These are phyloP conservation scores for Ephialtes manifestator DNA, from an alignment of 2,888 invertebrate genomes.

Conservation along the genomic window DNA sequence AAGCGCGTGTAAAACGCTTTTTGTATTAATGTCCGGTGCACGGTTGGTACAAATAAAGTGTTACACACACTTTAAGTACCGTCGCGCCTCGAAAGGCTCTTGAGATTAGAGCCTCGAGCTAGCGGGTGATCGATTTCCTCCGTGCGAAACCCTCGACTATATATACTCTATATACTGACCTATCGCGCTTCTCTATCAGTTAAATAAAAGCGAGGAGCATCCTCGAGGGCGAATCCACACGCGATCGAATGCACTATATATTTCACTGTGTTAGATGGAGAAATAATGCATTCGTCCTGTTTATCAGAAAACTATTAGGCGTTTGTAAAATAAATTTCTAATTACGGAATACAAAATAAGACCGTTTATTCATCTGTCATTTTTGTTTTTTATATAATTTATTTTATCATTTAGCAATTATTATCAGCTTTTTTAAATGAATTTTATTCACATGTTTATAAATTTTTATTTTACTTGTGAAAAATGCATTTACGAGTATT, in stretches of 20 bases:
- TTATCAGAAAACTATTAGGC: background rate
- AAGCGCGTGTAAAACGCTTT: slow-evolving; percentile 8
- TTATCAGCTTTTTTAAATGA: too few relatives aligned
- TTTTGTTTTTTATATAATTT: too few relatives aligned
- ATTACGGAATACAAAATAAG: too few relatives aligned
- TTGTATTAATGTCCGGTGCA: slow-evolving; percentile 50
- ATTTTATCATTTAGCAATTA: too few relatives aligned
- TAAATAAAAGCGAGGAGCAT: slow-evolving; percentile 55
- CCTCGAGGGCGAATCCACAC: slow-evolving; percentile 44
- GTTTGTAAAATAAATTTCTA: background rate
- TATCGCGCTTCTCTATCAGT: slow-evolving; percentile 62
- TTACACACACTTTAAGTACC: slow-evolving; percentile 10
- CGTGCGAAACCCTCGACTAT: slow-evolving; percentile 38
- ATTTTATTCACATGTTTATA: too few relatives aligned
- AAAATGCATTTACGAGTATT: too few relatives aligned
- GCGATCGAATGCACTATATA: slow-evolving; percentile 45
- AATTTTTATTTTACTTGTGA: too few relatives aligned
- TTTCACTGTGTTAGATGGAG: slow-evolving; percentile 1
- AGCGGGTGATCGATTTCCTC: slow-evolving; percentile 64
- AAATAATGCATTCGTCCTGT: background rate
- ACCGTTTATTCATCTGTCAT: too few relatives aligned
- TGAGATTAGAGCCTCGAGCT: slow-evolving; percentile 61
- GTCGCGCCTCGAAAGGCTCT: slow-evolving; percentile 39
- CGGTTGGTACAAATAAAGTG: slow-evolving; percentile 7
- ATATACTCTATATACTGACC: slow-evolving; percentile 29